Base-by-base conservation (phyloP, 1,140 invertebrate species). In the Tenebrio molitor region DNA sequence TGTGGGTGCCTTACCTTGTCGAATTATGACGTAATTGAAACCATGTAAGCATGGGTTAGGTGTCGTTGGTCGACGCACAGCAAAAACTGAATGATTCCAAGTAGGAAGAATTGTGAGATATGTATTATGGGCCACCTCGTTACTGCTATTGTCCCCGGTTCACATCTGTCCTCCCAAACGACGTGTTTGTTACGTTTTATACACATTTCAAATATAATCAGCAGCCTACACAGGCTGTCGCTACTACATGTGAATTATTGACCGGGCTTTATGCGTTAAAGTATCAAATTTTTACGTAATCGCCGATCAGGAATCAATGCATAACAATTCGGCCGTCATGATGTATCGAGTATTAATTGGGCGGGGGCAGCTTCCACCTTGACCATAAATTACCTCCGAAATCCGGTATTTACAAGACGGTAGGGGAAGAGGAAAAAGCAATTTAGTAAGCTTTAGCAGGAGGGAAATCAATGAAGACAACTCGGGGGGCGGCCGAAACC, bases 381-480 rank as follows among this genome's bases (percentile, higher is more conserved):
- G 75, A 76, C 75, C 73, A 76, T 76, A 76, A 76, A 76, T 76
- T 75, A 75, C 44, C 68, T 66, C 23, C 25, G 64, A 46, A 73
- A 77, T 73, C 70, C 39, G 71, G 73, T 75, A 73, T 77, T 75
- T 75, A 65, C 65, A 71, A 68, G 73, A 72, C 74, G 68, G 25
- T 14, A 50, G 66, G 67, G 70, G 65, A 58, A 73, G 72, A 72
- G 73, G 75, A 74, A 77, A 77, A 78, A 74, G 77, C 77, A 78
- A 78, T 78, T 78, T 77, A 72, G 69, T 72, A 64, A 71, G 77
- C 74, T 78, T 77, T 76, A 69, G 71, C 74, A 39, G 64, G 62
- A 63, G 75, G 69, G 73, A 76, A 79, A 79, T 79, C 78, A 79
- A 79, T 79, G 78, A 79, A 79, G 78, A 77, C 73, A 74, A 74